phyloP scores from a whole-genome alignment of 2,797 vertebrate species.

The Arnoldichthys spilopterus region DNA sequence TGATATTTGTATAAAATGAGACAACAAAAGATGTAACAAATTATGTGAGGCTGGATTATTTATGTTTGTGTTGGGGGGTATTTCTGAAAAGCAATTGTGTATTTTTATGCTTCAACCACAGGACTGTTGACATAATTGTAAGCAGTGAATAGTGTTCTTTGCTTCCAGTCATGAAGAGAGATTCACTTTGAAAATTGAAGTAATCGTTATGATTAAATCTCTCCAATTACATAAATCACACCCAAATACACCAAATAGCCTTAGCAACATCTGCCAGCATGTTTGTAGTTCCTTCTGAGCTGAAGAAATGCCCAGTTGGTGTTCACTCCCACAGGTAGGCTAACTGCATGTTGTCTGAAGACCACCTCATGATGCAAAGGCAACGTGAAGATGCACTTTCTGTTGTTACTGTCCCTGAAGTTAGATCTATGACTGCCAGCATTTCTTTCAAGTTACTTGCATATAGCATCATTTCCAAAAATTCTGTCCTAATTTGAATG shows the following conservation, averaged over 20 bases:
- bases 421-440: not conserved
- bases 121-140: not conserved
- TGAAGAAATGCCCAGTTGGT: not conserved
- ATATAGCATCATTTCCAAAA: not conserved
- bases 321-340: not conserved
- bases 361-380: not conserved
- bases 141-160: not conserved
- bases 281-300: not conserved
- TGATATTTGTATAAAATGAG: not conserved
- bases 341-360: not conserved
- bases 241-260: no score
- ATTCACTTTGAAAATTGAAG: not conserved
- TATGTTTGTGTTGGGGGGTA: not conserved
- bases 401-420: not conserved
- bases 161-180: not conserved
- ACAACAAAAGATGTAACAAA: not conserved
- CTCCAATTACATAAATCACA: not conserved
- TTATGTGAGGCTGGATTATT: not conserved
- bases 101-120: not conserved
- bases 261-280: not conserved
- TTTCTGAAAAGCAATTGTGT: not conserved
- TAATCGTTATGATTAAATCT: not conserved
- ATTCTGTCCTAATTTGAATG: constrained; percentile 3
- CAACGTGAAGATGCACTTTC: not conserved
- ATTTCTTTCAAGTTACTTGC: not conserved